Evolutionary conservation across 2,888 invertebrate genomes (phyloP), one percentile per base, ranked within the genome.

Genomic region (Tinea pellionella): DNA sequence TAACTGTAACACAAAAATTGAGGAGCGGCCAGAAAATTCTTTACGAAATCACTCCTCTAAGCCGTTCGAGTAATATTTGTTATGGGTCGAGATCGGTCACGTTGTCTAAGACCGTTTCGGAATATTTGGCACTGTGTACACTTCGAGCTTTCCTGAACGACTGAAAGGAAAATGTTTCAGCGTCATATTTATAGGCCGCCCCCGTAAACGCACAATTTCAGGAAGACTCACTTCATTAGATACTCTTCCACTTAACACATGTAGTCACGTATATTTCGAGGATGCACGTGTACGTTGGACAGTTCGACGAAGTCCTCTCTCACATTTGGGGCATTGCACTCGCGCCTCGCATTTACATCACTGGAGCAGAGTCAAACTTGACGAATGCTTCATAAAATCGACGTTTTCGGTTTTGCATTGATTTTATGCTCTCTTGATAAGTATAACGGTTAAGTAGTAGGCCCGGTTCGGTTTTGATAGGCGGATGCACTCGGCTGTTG

Each of bases 61-160:
- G 13, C 13, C 43, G 19, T 11, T 9, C 65, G 61, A 63, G 67
- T 64, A 66, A 65, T 62, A 62, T 37, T 18, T 15, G 61, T 64
- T 63, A 63, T 65, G 63, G 65, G 65, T 65, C 64, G 64, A 74
- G 66, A 64, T 64, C 65, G 67, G 70, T 77, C 85, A 82, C 85
- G 86, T 78, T 80, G 15, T 47, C n/a, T 13, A 12, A 29, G 30
- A 57, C n/a, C 8, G 16, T 57, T n/a, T 57, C 57, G 13, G 32
- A 67, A 69, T 68, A 74, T 72, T 81, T 84, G 80, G 82, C 83
- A 81, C 82, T 68, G 74, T 73, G 75, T 64, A 66, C 69, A 30
- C 75, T 66, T 69, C 74, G 77, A 72, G 77, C 74, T 79, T 72
- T 78, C 78, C 78, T 78, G 80, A 75, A 77, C 77, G 75, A 87